A percentile compares a stretch with the other conserved stretches of the same genome.
These are phyloP conservation scores for Melanotaenia maccullochi DNA, from an alignment of 2,797 vertebrate genomes.

Conservation along the genomic window DNA sequence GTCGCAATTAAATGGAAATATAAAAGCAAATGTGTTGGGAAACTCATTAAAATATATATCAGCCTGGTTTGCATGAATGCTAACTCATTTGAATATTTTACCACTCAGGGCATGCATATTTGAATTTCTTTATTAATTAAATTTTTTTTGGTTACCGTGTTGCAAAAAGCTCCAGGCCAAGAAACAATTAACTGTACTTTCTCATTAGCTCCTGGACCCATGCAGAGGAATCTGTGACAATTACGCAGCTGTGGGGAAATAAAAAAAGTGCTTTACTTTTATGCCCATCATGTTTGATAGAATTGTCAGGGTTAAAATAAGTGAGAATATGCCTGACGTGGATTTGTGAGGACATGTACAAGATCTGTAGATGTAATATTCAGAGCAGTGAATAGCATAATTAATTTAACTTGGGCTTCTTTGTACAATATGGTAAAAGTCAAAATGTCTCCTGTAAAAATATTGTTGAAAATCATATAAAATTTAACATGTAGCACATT, in stretches of 20 bases:
- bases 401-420: neutral
- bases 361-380: neutral
- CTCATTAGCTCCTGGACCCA: neutral
- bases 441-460: neutral
- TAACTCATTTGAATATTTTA: constrained; percentile 6
- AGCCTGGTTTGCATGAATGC: neutral
- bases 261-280: neutral
- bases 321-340: neutral
- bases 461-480: neutral
- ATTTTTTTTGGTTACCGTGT: neutral
- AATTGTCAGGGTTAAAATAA: neutral
- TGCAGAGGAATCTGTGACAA: neutral
- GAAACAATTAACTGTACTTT: neutral
- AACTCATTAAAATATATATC: constrained; percentile 19
- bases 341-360: neutral
- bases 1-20: neutral
- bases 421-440: neutral
- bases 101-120: constrained; percentile 1
- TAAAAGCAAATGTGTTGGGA: neutral
- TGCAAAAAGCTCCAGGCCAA: neutral
- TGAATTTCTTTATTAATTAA: constrained; percentile 12
- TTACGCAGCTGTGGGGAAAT: too few species aligned
- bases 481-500: neutral
- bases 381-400: neutral
- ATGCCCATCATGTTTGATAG: neutral